Base-by-base conservation (phyloP, 2,113 vertebrate genomes). In the Agapornis roseicollis region DNA sequence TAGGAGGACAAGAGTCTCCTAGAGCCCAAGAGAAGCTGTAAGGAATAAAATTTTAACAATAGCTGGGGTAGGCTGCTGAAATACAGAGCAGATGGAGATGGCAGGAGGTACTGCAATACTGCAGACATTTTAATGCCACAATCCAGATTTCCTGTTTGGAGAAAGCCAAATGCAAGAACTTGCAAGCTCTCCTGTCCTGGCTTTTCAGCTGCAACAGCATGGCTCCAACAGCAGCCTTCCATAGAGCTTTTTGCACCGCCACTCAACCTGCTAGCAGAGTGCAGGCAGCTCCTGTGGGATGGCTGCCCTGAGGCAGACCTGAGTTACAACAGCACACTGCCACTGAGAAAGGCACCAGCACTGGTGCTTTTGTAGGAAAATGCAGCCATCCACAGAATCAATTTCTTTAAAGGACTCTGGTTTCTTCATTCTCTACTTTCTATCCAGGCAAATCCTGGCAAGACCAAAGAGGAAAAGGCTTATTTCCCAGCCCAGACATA, bases 181-280 rank as follows among this genome's bases (percentile, higher is more conserved):
- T 77, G n/a, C 33, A 64, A 44, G 56, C 49, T 47, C 9, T 49
- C 29, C 58, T 77, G 49, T 24, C 44, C 46, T 74, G n/a, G 41
- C 31, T 66, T 85, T 83, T 3, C 13, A 92, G 50, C 25, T 18
- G 0, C 18, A 79, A 68, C 8, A 56, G 33, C 9, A 1, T 19
- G 37, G 18, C 17, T 55, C 52, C 47, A 88, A 8, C 18, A 69
- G 31, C 44, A 61, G 1, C 28, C 7, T 19, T 41, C 18, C 3
- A 3, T 10, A n/a, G 39, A 31, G 19, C 44, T 58, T 53, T 76
- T 65, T 46, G 27, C 53, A 78, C 47, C 41, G 63, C 55, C 72
- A 92, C 41, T 93, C 95, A 97, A 90, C 53, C 69, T 2, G 9
- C 90, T 95, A 70, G 74, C 85, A 92, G 95, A 90, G 92, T 79